phyloP scores from a whole-genome alignment of 2,797 vertebrate genomes.

The Sebastes nivosus region DNA sequence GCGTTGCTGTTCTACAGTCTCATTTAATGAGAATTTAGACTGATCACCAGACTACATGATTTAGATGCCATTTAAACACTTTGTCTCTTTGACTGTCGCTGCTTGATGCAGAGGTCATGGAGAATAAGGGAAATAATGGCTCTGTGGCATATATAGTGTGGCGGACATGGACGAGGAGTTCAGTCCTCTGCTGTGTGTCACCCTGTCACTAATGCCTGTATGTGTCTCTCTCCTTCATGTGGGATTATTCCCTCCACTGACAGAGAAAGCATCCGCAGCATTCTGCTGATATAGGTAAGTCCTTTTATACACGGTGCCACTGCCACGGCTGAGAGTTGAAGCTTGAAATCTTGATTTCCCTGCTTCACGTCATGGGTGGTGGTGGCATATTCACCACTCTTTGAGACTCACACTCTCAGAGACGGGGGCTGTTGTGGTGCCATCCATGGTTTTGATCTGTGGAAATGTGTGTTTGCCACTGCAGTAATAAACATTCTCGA shows the following conservation, averaged over 20 bases:
- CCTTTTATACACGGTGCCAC: conserved; percentile 57
- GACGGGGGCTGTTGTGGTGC: conserved; percentile 37
- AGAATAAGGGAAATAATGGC: conserved; percentile 42
- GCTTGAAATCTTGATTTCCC: conserved; percentile 61
- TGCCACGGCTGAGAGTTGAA: conserved; percentile 62
- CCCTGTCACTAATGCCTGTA: conserved; percentile 83
- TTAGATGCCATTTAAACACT: neutral
- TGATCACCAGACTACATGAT: neutral
- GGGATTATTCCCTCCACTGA: conserved; percentile 83
- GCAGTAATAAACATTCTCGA: conserved; percentile 18
- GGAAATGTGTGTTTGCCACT: conserved; percentile 28
- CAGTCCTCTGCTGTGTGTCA: conserved; percentile 67
- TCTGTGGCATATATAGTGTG: conserved; percentile 44
- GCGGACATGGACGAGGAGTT: conserved; percentile 62
- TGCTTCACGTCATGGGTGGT: conserved; percentile 58
- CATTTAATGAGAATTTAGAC: conserved; percentile 62
- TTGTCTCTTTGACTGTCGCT: conserved; percentile 44
- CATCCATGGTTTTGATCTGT: conserved; percentile 27
- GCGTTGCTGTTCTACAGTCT: conserved; percentile 44
- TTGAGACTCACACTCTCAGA: conserved; percentile 49
- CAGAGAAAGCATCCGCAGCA: conserved; percentile 82
- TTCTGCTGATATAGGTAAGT: conserved; percentile 87
- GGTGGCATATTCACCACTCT: conserved; percentile 52
- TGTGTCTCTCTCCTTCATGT: conserved; percentile 84
- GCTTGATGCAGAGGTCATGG: conserved; percentile 54